phyloP scores from a whole-genome alignment of 2,888 invertebrate species.

The Papilio demoleus region DNA sequence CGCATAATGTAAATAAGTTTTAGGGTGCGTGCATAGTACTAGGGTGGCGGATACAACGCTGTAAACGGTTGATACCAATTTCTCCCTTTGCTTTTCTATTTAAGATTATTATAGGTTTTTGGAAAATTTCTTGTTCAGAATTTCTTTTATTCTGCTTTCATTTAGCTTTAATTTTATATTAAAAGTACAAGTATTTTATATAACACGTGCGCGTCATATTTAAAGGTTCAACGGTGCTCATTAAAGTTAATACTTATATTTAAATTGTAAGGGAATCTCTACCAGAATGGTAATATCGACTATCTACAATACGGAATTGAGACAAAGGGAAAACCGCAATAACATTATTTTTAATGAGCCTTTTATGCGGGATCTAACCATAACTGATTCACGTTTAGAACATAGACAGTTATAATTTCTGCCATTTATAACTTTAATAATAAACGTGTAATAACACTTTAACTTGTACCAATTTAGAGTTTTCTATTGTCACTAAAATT shows the following conservation, averaged over 20 bases:
- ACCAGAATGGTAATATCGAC: conserved; percentile 23
- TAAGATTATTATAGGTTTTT: not conserved
- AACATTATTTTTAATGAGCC: conserved; percentile 35
- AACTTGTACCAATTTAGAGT: not conserved
- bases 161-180: not conserved
- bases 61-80: not conserved
- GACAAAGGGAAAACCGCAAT: conserved; percentile 38
- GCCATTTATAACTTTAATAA: conserved; percentile 22
- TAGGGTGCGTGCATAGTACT: not conserved
- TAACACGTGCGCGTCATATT: conserved; percentile 6
- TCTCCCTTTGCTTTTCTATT: not conserved
- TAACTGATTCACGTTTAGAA: conserved; percentile 24
- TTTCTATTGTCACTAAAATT: not conserved
- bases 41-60: not conserved
- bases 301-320: conserved; percentile 33
- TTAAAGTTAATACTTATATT: conserved; percentile 30
- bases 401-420: conserved; percentile 27
- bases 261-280: conserved; percentile 24
- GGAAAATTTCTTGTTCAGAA: not conserved
- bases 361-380: conserved; percentile 26
- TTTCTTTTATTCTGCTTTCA: not conserved
- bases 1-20: too few relatives aligned
- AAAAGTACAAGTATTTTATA: not conserved
- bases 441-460: conserved; percentile 3
- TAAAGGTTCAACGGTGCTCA: conserved; percentile 10